Base-by-base conservation (phyloP, 2,797 vertebrate genomes). In the Lepilemur septentrionalis region DNA sequence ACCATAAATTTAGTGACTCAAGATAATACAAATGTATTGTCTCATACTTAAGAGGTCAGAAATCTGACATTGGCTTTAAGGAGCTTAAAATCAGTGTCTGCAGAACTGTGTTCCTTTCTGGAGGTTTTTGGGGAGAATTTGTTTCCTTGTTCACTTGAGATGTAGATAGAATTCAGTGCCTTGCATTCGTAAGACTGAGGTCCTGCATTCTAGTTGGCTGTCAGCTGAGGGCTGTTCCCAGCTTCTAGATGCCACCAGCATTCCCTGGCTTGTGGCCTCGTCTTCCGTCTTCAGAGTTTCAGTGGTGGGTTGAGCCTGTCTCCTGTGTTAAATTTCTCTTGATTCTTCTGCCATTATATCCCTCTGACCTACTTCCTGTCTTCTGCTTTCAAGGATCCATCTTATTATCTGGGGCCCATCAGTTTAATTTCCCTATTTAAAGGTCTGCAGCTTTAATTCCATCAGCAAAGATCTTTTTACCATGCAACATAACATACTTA, bases 391-490 rank as follows among this genome's bases (percentile, higher is more conserved):
- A 83, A 92, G 50, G 72, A 22, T 0, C 7, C 4, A 20, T 52
- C 22, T 69, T 32, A 89, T 69, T 92, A 79, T 5, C n/a, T 90
- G 67, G 14, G 32, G 13, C 2, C 4, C 25, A 80, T 15, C 35
- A 90, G 50, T 75, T 91, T 67, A 79, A 61, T 79, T n/a, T 91
- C n/a, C 55, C 32, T 91, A 7, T 80, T 80, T 81, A 78, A 89
- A 95, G 4, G 17, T 59, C 41, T 76, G 4, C 25, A 94, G 76
- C 9, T 30, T 84, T 70, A 94, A 70, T 57, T 88, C 32, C 35
- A 65, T 61, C n/a, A 57, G 41, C 25, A 94, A 75, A 59, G 25
- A 72, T 90, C 22, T 2, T 91, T 91, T 94, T 67, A n/a, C 20
- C 25, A 52, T 35, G 10, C 32, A 67, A 72, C 32, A 72, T 72